These are phyloP conservation scores for Lethenteron reissneri DNA, from an alignment of 2,113 vertebrate species.

Conservation along the genomic window DNA sequence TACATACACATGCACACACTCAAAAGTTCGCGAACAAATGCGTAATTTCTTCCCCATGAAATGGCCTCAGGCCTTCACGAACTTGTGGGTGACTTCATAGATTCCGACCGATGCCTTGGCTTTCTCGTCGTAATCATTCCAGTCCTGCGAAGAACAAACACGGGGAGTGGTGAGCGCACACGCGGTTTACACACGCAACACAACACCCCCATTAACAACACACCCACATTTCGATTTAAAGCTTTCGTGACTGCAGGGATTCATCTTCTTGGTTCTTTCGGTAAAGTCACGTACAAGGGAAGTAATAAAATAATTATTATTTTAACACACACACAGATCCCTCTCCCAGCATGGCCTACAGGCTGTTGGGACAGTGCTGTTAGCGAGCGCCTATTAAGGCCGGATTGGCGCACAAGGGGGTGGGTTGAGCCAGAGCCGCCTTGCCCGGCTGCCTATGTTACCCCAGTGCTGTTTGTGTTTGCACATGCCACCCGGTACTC, in stretches of 20 bases:
- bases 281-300: too few species aligned
- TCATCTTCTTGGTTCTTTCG: too few species aligned
- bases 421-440: neutral
- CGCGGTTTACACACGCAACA: too few species aligned
- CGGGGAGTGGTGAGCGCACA: neutral
- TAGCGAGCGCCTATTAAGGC: too few species aligned
- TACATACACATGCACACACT: too few species aligned
- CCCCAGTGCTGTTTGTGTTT: too few species aligned
- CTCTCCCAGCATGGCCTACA: neutral
- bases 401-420: neutral
- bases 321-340: neutral
- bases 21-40: too few species aligned
- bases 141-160: slow-evolving; percentile 39
- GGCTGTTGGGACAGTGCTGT: neutral
- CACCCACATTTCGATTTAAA: neutral
- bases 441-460: neutral
- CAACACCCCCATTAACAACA: too few species aligned
- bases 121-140: slow-evolving; percentile 95
- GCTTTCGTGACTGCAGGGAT: too few species aligned
- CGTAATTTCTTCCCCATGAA: too few species aligned
- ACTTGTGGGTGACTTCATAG: slow-evolving; percentile 75
- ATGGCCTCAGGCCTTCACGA: slow-evolving; percentile 52
- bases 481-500: too few species aligned
- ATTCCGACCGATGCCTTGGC: slow-evolving; percentile 66
- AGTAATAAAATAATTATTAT: neutral